Evolutionary conservation across 2,888 invertebrate species (phyloP).

Genomic region (Macrophya annulata): DNA sequence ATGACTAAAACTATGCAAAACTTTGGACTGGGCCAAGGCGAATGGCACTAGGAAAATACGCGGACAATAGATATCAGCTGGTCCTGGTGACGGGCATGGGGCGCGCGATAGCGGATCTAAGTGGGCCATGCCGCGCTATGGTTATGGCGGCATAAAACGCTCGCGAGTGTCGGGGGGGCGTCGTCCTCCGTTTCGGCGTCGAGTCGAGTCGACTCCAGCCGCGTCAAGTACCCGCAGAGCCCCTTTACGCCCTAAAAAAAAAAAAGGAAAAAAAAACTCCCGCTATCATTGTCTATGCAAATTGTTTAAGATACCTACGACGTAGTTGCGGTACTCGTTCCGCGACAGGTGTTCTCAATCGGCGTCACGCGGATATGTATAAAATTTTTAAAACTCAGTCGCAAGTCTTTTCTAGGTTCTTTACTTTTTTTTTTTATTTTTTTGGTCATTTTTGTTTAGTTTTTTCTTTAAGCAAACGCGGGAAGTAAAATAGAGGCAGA

Average conservation of each 20-base stretch:
- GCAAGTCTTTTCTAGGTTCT: not conserved
- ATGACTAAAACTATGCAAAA: not conserved
- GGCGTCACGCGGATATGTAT: not conserved
- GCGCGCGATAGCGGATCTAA: constrained; percentile 78
- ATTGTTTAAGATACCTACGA: constrained; percentile 78
- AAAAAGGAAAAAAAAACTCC: constrained; percentile 79
- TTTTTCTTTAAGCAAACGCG: not conserved
- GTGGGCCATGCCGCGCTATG: constrained; percentile 79
- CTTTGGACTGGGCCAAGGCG: constrained; percentile 19
- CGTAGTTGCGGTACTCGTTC: constrained; percentile 55
- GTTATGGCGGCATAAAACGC: constrained; percentile 79
- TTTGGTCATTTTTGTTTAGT: too few relatives aligned
- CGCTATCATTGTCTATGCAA: constrained; percentile 79
- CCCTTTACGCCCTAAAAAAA: constrained; percentile 78
- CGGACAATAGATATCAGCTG: constrained; percentile 76
- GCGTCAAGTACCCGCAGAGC: constrained; percentile 64
- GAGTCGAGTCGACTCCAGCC: constrained; percentile 72
- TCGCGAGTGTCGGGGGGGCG: constrained; percentile 66
- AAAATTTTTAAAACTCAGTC: not conserved
- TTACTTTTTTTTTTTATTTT: too few relatives aligned
- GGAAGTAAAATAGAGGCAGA: not conserved
- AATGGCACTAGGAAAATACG: constrained; percentile 32
- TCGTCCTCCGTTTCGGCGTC: constrained; percentile 60
- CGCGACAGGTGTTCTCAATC: constrained; percentile 53
- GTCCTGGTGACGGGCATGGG: constrained; percentile 66